Conservation (phyloP, 53 echinoderm and acorn worm species). For the Echinarachnius parma region DNA sequence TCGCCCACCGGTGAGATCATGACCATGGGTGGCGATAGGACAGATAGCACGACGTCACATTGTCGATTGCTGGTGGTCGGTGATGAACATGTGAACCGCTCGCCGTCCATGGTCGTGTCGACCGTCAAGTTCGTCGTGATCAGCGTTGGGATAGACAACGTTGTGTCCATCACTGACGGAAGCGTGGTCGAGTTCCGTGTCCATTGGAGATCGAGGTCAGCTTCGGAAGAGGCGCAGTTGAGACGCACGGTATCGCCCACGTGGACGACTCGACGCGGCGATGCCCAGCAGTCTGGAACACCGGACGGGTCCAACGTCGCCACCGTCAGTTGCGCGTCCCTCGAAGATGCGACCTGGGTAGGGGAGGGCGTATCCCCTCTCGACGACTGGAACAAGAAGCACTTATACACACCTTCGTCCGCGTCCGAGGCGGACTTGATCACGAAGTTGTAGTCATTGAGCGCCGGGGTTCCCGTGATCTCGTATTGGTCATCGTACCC, state of each 20-base stretch:
- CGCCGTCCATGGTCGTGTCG: constrained; percentile 11
- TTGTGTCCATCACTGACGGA: neutral
- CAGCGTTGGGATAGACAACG: constrained; percentile 6
- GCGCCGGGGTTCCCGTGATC: constrained; percentile 3
- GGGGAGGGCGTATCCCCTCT: constrained; percentile 15
- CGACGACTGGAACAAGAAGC: constrained; percentile 7
- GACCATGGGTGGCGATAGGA: constrained; percentile 18
- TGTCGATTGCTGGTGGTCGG: neutral
- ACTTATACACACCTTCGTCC: constrained; percentile 18
- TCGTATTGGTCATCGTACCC: constrained; percentile 8
- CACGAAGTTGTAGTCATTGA: constrained; percentile 36
- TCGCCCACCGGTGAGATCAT: constrained; percentile 24
- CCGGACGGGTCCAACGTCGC: constrained; percentile 30
- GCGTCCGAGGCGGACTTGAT: neutral
- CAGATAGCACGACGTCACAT: constrained; percentile 13
- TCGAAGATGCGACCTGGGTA: constrained; percentile 4
- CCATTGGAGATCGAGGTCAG: constrained; percentile 6
- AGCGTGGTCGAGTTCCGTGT: neutral
- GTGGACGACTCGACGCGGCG: constrained; percentile 16
- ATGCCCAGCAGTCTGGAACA: constrained; percentile 26
- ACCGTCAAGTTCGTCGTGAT: constrained; percentile 19
- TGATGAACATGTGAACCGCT: constrained; percentile 6
- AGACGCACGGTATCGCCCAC: constrained; percentile 7
- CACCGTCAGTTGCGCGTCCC: constrained; percentile 14
- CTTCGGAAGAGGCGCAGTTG: constrained; percentile 8